Base-by-base conservation (phyloP, 1,140 invertebrate species). In the Teleopsis dalmanni region DNA sequence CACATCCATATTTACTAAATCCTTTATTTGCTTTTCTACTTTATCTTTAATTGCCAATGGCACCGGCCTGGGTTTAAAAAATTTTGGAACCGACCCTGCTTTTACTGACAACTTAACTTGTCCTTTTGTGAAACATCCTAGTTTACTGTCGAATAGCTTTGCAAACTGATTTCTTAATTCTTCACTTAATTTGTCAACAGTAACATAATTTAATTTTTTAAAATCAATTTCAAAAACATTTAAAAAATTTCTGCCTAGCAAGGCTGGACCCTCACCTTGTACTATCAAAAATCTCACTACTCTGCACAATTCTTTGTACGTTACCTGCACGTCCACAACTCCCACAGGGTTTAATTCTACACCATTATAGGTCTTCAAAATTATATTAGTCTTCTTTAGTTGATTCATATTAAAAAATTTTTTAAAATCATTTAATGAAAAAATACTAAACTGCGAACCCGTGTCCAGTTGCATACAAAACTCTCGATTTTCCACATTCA, bases 111-210 rank as follows among this genome's bases (percentile, higher is more conserved):
- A 11, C 8, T 42, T 26, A 26, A 8, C 40, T 2, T 23, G 29
- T 27, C 26, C 26, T 9, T 2, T 26, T 26, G 26, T 42, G 9
- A 42, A 27, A 3, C 23, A 14, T 16, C 18, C 18, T 42, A 14
- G 26, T 16, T 27, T 27, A 8, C 14, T 27, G 7, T 27, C 2
- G 29, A 42, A 42, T 11, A 42, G 29, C 4, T 23, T 27, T 3
- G 40, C 13, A 42, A 42, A 42, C 18, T 5, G 26, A 42, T 14
- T 16, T 42, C 29, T 42, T 16, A 43, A 43, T 9, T 31, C 26
- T 18, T 43, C 26, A 13, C 27, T 19, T 3, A 16, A 19, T 31
- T 43, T 29, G 18, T 29, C 16, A 19, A 14, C 19, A 19, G 14
- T 29, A 31, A 16, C 33, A 10, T 31, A 4, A 31, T 11, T 29